Conservation (phyloP, 1,140 invertebrate genomes). For the Frieseomelitta varia region DNA sequence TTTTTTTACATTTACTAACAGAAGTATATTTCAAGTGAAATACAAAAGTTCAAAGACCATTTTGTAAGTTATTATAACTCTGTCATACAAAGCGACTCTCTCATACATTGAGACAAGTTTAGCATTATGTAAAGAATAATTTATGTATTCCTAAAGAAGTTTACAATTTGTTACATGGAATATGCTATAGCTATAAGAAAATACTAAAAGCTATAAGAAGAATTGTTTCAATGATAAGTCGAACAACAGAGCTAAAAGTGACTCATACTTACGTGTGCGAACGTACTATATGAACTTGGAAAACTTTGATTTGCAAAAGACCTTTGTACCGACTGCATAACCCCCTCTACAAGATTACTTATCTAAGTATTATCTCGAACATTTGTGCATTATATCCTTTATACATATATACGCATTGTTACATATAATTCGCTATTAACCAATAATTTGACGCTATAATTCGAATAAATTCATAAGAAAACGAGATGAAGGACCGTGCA, state of each 20-base stretch:
- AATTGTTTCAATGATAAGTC: not conserved
- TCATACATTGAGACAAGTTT: conserved; percentile 8
- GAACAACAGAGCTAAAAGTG: not conserved
- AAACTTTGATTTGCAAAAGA: not conserved
- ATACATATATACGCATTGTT: not conserved
- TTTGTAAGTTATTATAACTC: not conserved
- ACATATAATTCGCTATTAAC: not conserved
- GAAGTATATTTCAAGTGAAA: not conserved
- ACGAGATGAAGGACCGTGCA: too few relatives aligned
- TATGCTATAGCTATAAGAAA: too few relatives aligned
- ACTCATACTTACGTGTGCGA: not conserved
- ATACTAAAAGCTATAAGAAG: not conserved
- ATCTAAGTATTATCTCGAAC: not conserved
- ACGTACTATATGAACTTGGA: not conserved
- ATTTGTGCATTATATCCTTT: not conserved
- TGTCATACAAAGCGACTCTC: too few relatives aligned
- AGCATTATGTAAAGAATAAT: not conserved
- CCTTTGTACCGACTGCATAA: not conserved
- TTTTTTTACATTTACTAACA: not conserved
- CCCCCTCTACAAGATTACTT: not conserved
- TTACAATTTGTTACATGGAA: not conserved
- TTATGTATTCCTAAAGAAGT: not conserved
- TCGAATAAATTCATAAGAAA: not conserved
- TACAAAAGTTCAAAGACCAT: not conserved
- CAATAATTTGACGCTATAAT: not conserved